A percentile compares a stretch with the other conserved stretches of the same genome.
Evolutionary conservation across 2,797 vertebrate genomes (phyloP).

Genomic region (Lateolabrax maculatus): DNA sequence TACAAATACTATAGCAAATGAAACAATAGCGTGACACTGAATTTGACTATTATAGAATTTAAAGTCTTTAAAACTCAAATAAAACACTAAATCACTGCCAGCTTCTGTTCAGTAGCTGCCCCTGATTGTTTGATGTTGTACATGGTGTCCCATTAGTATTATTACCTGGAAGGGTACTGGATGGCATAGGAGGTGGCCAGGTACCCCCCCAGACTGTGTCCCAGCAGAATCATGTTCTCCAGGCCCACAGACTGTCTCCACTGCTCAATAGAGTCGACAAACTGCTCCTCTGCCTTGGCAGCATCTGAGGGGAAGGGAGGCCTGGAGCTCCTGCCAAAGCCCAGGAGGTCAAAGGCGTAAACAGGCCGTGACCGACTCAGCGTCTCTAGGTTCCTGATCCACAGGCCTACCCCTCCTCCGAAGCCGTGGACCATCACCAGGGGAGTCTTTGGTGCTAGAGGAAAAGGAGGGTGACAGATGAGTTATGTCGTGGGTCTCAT

Average conservation of each 20-base stretch:
- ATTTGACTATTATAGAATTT: no score
- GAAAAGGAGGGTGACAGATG: not conserved
- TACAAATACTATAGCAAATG: not conserved
- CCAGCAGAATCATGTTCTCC: slow-evolving; percentile 90
- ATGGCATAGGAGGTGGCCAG: slow-evolving; percentile 90
- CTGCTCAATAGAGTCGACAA: slow-evolving; percentile 81
- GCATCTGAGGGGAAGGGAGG: slow-evolving; percentile 88
- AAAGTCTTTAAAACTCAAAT: no score
- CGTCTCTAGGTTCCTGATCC: slow-evolving; percentile 91
- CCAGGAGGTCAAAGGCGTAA: slow-evolving; percentile 91
- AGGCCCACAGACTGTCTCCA: slow-evolving; percentile 88
- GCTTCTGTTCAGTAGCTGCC: not conserved
- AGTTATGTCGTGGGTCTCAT: not conserved
- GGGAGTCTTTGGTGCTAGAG: slow-evolving; percentile 82
- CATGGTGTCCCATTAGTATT: not conserved
- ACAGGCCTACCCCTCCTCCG: slow-evolving; percentile 92
- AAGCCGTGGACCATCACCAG: slow-evolving; percentile 95
- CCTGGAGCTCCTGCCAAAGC: slow-evolving; percentile 93
- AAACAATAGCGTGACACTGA: no score
- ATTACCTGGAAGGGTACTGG: slow-evolving; percentile 90
- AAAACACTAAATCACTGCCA: not conserved
- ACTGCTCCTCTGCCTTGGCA: slow-evolving; percentile 87
- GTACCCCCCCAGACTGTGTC: slow-evolving; percentile 90
- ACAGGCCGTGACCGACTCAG: slow-evolving; percentile 85
- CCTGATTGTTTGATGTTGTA: not conserved